phyloP scores from a whole-genome alignment of 2,113 vertebrate genomes.

The Pelecanoides urinatrix region DNA sequence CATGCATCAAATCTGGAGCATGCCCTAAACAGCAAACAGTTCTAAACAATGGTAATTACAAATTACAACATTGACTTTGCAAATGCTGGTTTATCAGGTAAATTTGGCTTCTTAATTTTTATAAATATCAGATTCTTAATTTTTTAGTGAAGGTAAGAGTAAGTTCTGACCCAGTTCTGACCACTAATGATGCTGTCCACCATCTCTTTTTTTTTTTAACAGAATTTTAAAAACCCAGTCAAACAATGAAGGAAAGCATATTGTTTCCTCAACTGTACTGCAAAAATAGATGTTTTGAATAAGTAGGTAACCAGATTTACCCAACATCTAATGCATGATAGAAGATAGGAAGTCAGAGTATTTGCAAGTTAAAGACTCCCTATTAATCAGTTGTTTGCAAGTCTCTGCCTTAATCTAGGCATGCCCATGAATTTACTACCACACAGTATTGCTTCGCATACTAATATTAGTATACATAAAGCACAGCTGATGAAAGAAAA shows the following conservation, averaged over 20 bases:
- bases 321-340: background rate
- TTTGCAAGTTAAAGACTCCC: background rate
- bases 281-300: background rate
- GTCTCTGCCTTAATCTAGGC: background rate
- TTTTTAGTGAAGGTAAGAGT: background rate
- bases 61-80: background rate
- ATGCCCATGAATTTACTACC: background rate
- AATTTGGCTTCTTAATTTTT: background rate
- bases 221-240: background rate
- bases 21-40: background rate
- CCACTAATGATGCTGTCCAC: background rate
- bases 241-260: background rate
- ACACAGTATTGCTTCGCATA: background rate
- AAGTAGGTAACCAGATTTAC: background rate
- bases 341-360: background rate
- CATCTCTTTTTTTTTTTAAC: background rate
- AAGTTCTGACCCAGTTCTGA: background rate
- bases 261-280: background rate
- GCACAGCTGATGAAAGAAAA: background rate
- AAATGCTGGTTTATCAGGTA: background rate
- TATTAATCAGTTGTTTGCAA: background rate
- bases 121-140: background rate
- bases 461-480: background rate
- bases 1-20: background rate
- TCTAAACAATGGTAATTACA: background rate